Conservation (phyloP, 2,797 vertebrate genomes). For the Rachycentron canadum region DNA sequence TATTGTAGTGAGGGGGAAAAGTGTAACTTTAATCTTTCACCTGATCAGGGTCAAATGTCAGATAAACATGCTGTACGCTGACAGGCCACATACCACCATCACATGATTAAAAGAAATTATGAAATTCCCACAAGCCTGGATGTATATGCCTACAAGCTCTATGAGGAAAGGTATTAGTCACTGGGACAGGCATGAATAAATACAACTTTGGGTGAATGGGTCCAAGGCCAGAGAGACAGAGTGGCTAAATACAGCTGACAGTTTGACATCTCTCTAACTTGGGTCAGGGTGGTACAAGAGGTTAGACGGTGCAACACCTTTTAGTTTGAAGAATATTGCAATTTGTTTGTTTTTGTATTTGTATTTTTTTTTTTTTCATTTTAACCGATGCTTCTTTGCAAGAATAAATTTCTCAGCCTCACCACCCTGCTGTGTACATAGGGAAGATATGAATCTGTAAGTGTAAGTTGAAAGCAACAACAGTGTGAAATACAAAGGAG, state of each 20-base stretch:
- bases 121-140: slow-evolving; percentile 38
- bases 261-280: slow-evolving; percentile 66
- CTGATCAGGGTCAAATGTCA: neutral
- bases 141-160: slow-evolving; percentile 58
- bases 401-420: slow-evolving; percentile 16
- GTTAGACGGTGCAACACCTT: slow-evolving; percentile 5
- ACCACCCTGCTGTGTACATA: slow-evolving; percentile 10
- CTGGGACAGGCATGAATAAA: slow-evolving; percentile 69
- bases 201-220: slow-evolving; percentile 62
- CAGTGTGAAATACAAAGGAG: neutral
- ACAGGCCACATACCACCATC: neutral
- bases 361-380: slow-evolving; percentile 56
- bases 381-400: slow-evolving; percentile 40
- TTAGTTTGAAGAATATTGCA: slow-evolving; percentile 14
- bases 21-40: slow-evolving; percentile 19
- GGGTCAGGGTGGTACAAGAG: slow-evolving; percentile 13
- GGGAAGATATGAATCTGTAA: slow-evolving; percentile 14
- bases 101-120: slow-evolving; percentile 24
- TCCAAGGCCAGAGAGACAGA: slow-evolving; percentile 58
- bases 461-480: slow-evolving; percentile 20
- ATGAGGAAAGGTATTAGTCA: slow-evolving; percentile 57
- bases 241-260: slow-evolving; percentile 67
- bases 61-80: slow-evolving; percentile 9
- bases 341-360: slow-evolving; percentile 51
- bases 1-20: neutral